Evolutionary conservation across 2,113 vertebrate species (phyloP), one percentile per base, ranked within the genome.

Genomic region (Calyptomena viridis): DNA sequence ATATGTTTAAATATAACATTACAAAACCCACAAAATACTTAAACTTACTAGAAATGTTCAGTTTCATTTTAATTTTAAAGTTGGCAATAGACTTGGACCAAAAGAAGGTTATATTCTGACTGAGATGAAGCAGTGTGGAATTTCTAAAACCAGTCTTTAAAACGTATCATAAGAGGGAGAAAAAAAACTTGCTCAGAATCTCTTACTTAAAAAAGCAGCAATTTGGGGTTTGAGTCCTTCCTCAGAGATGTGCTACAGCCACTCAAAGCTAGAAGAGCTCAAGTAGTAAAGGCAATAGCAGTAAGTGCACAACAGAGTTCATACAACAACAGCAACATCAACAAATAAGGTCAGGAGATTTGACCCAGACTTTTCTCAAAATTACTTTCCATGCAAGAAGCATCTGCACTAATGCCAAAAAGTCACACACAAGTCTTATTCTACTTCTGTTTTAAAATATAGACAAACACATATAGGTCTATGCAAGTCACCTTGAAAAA

Each of bases 211-310:
- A 89, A 93, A 96, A 97, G 68, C 2, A 69, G 92, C 71, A 66
- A 87, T 95, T 97, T 97, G 95, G 90, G n/a, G 96, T 97, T 97
- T 97, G 94, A 97, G 90, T 76, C 90, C 86, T 95, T 75, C 93
- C 80, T 96, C 93, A 95, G 95, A 89, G 73, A 95, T 82, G 94
- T 91, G 94, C 96, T 96, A 94, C 95, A 97, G 94, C 90, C 94
- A 94, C 92, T 95, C 92, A 74, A 27, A 66, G 94, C 90, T 88
- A 16, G 62, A 74, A 69, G 39, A 42, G 90, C 83, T 95, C 64
- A 85, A 79, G 90, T 23, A 82, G 91, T 89, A 90, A 85, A 91
- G 87, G 82, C 91, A 94, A 76, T 19, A 94, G 72, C 27, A 55
- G 22, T 58, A 46, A 71, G 44, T 37, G 25, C 42, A 53, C 31